Evolutionary conservation across 2,797 vertebrate genomes (phyloP).

Genomic region (Todus mexicanus): DNA sequence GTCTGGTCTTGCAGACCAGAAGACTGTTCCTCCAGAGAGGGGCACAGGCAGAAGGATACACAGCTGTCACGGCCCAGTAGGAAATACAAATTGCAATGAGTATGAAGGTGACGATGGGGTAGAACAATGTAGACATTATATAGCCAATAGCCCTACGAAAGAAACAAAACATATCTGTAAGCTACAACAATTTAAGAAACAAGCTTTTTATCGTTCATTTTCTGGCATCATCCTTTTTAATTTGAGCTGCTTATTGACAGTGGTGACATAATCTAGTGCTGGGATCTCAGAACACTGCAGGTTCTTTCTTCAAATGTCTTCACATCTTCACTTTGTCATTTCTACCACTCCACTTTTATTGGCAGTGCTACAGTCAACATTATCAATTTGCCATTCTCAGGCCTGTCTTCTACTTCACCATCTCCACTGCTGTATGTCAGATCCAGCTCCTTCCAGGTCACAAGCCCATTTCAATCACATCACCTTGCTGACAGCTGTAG

Average conservation of each 20-base stretch:
- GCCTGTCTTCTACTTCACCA: neutral
- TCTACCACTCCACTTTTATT: neutral
- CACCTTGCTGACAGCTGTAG: neutral
- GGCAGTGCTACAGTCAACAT: neutral
- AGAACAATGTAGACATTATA: slow-evolving; percentile 90
- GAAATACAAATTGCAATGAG: slow-evolving; percentile 90
- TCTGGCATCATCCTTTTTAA: neutral
- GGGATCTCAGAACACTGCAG: neutral
- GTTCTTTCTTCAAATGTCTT: neutral
- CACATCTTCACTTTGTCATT: neutral
- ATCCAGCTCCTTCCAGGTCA: neutral
- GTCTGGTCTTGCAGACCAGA: neutral
- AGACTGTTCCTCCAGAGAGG: neutral
- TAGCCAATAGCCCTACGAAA: slow-evolving; percentile 86
- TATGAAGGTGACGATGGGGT: slow-evolving; percentile 91
- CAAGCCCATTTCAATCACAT: neutral
- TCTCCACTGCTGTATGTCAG: neutral
- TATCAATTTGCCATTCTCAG: neutral
- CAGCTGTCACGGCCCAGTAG: slow-evolving; percentile 91
- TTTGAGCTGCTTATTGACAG: neutral
- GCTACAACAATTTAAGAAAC: neutral
- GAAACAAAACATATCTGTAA: slow-evolving; percentile 34
- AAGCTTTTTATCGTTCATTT: neutral
- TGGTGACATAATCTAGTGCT: neutral
- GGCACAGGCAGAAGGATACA: slow-evolving; percentile 86